Evolutionary conservation across 2,888 invertebrate genomes (phyloP), one percentile per base, ranked within the genome.

Genomic region (Achlya flavicornis): DNA sequence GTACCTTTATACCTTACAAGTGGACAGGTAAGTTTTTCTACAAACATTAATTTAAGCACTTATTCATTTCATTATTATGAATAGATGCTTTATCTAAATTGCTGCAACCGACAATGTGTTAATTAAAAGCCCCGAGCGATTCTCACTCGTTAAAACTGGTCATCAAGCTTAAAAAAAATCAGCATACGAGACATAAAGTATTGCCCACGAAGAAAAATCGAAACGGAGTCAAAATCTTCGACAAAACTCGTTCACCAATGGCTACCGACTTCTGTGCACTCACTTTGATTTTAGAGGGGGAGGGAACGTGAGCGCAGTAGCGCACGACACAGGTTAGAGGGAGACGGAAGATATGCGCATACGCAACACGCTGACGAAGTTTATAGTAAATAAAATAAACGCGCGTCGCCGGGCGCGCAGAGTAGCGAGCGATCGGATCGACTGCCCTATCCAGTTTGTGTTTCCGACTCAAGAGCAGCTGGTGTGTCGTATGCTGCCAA

Each of bases 211-310:
- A 85, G 90, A 88, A 89, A 89, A 89, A 84, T 85, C 85, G 85
- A 86, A 86, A 85, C 84, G 85, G 79, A 89, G 87, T 89, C 89
- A 86, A 88, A 85, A 90, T 83, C 84, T 86, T 83, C 87, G 81
- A 87, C 85, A 88, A 87, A 92, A 92, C 92, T 89, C 87, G 92
- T 91, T 90, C 89, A 88, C 81, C 86, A 81, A 80, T 84, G 78
- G 85, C 85, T 88, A 84, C 83, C 69, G 85, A 87, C 91, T 91
- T 92, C 93, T 90, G 93, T 92, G 90, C 91, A 92, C 79, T 88
- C 80, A 79, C 80, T 81, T 65, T 65, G 71, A 64, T 66, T 63
- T 75, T 70, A 67, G 75, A 78, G 69, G 68, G 78, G 76, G 85
- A 85, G 72, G 69, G 66, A 61, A 67, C 43, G 66, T 66, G 57